Conservation (phyloP, 2,797 vertebrate species). For the Paramormyrops hopkinsi region DNA sequence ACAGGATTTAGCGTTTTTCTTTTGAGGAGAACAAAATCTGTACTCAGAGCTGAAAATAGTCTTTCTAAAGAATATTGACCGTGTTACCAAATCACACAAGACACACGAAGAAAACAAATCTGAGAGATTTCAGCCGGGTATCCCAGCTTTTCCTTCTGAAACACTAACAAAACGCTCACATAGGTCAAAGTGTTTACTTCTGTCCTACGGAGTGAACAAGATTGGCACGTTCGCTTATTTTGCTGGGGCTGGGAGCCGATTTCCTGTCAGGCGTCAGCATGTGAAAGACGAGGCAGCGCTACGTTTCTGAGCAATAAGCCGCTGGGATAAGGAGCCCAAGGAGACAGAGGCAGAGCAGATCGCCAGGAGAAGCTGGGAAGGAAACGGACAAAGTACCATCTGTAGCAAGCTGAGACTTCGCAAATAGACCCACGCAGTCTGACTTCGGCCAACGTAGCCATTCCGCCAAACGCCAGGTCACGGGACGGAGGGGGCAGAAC, state of each 20-base stretch:
- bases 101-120: neutral
- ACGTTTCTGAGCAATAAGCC: neutral
- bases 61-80: neutral
- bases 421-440: neutral
- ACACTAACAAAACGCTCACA: constrained; percentile 23
- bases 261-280: neutral
- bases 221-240: constrained; percentile 18
- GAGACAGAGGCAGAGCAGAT: neutral
- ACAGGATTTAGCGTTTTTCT: neutral
- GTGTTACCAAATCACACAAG: neutral
- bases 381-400: neutral
- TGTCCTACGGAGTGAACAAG: constrained; percentile 3
- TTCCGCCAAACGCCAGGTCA: neutral
- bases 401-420: neutral
- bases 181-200: neutral
- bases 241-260: neutral
- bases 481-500: neutral
- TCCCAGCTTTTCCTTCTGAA: neutral
- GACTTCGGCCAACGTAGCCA: neutral
- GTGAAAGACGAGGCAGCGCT: neutral
- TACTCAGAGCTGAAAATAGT: neutral
- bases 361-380: neutral
- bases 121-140: neutral
- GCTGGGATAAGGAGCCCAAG: neutral
- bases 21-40: neutral